phyloP scores from a whole-genome alignment of 2,797 vertebrate species.

The Meda fulgida region DNA sequence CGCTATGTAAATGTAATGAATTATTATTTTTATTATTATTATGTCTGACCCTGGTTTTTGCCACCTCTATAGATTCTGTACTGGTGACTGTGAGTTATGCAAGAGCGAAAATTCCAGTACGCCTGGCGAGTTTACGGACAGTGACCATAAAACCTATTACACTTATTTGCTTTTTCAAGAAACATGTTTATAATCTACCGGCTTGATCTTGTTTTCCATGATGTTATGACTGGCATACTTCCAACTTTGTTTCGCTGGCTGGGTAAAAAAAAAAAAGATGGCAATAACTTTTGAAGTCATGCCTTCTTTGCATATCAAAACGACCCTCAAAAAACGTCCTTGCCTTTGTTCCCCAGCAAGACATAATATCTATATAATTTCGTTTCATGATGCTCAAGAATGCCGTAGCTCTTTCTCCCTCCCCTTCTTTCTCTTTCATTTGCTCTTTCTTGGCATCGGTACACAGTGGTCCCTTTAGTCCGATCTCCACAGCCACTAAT shows the following conservation, averaged over 20 bases:
- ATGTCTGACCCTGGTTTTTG: neutral
- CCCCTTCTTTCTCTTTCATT: conserved; percentile 15
- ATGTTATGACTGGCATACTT: conserved; percentile 31
- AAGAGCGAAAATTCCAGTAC: conserved; percentile 11
- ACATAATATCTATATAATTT: conserved; percentile 24
- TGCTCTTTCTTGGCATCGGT: conserved; percentile 49
- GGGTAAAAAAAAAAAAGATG: conserved; percentile 22
- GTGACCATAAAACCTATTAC: conserved; percentile 14
- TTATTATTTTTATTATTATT: too few relatives aligned
- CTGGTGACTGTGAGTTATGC: conserved; percentile 5
- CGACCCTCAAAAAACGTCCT: conserved; percentile 31
- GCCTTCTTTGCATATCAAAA: conserved; percentile 52
- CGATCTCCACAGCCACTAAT: conserved; percentile 47
- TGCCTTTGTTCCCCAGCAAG: conserved; percentile 34
- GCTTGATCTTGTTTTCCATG: conserved; percentile 33
- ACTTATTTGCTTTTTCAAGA: conserved; percentile 27
- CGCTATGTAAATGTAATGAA: too few relatives aligned
- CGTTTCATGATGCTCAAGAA: conserved; percentile 35
- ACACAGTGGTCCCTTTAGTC: conserved; percentile 46
- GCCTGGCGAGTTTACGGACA: neutral
- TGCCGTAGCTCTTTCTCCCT: conserved; percentile 12
- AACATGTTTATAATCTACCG: conserved; percentile 46
- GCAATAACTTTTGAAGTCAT: conserved; percentile 40
- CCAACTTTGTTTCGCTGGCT: conserved; percentile 27
- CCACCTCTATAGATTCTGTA: conserved; percentile 9